These are phyloP conservation scores for Siniperca scherzeri DNA, from an alignment of 2,797 vertebrate genomes.

Conservation along the genomic window DNA sequence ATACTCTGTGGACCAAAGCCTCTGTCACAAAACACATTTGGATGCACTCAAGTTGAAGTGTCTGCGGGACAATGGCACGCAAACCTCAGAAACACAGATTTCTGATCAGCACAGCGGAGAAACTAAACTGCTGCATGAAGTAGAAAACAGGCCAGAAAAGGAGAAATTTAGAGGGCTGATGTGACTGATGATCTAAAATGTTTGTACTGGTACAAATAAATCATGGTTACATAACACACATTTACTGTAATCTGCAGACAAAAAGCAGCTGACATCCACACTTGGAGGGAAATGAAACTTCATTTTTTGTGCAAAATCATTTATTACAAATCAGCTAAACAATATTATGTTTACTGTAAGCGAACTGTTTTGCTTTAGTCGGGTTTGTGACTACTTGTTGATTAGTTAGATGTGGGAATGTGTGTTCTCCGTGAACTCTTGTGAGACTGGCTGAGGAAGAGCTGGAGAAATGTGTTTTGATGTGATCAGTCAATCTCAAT, in stretches of 20 bases:
- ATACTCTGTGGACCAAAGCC: conserved; percentile 62
- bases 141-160: too few species aligned
- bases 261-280: not conserved
- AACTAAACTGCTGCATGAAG: not conserved
- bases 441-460: not conserved
- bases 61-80: conserved; percentile 59
- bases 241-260: not conserved
- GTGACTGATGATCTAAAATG: not conserved
- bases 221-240: not conserved
- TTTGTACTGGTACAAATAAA: not conserved
- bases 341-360: too few species aligned
- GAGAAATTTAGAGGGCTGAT: not conserved
- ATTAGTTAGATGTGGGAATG: not conserved
- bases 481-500: not conserved
- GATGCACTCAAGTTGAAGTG: conserved; percentile 59
- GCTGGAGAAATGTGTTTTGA: not conserved
- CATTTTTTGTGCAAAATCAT: not conserved
- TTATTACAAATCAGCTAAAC: not conserved
- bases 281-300: not conserved
- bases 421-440: not conserved
- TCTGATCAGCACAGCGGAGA: not conserved
- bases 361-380: not conserved
- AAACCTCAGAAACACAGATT: conserved; percentile 8
- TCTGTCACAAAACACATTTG: conserved; percentile 68
- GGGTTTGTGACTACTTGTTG: not conserved